Evolutionary conservation across 2,113 vertebrate genomes (phyloP).

Genomic region (Pithys albifrons): DNA sequence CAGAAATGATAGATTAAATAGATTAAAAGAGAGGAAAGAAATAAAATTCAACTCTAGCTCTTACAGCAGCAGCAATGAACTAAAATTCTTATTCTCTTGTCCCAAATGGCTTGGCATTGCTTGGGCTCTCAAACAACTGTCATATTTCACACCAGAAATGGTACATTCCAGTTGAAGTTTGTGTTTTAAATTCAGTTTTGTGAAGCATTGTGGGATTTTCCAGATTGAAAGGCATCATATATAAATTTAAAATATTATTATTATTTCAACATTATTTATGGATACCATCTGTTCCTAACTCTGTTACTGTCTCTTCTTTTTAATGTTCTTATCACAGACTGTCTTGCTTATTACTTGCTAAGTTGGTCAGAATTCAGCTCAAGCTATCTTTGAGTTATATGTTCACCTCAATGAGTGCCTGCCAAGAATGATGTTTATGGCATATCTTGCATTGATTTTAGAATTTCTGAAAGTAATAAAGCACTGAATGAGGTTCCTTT

Average conservation of each 20-base stretch:
- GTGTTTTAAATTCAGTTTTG: constrained; percentile 46
- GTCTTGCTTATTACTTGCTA: constrained; percentile 60
- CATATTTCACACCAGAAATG: constrained; percentile 53
- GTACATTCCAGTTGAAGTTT: constrained; percentile 6
- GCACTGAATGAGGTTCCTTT: constrained; percentile 53
- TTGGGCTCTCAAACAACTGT: constrained; percentile 43
- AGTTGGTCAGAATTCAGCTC: constrained; percentile 63
- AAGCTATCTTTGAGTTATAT: constrained; percentile 62
- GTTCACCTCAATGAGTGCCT: constrained; percentile 53
- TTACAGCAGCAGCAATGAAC: neutral
- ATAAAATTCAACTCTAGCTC: constrained; percentile 13
- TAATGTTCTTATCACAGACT: constrained; percentile 50
- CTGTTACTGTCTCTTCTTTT: constrained; percentile 56
- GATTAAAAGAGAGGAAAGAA: constrained; percentile 21
- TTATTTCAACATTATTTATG: constrained; percentile 64
- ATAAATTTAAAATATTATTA: constrained; percentile 67
- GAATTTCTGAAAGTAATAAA: constrained; percentile 68
- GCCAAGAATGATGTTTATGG: constrained; percentile 64
- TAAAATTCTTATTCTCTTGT: constrained; percentile 53
- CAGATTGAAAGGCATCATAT: constrained; percentile 50
- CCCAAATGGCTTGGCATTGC: constrained; percentile 47
- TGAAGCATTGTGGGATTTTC: constrained; percentile 47
- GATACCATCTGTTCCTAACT: constrained; percentile 48
- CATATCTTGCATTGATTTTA: constrained; percentile 64
- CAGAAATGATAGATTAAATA: neutral